A percentile compares a stretch with the other conserved stretches of the same genome.
These are phyloP conservation scores for Podargus strigoides DNA, from an alignment of 2,797 vertebrate genomes.

Conservation along the genomic window DNA sequence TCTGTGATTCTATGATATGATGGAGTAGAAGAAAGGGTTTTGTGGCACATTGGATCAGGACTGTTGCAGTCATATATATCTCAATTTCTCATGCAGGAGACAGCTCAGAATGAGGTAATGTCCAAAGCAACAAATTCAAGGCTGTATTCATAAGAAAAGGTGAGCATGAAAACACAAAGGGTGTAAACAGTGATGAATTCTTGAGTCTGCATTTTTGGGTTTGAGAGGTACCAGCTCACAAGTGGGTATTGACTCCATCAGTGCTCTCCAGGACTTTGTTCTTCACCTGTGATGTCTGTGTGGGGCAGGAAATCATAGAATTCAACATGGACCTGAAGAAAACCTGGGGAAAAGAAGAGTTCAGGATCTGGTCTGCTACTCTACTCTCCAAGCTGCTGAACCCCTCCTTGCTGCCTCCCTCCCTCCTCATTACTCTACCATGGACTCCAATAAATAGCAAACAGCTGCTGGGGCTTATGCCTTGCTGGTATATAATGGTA, in stretches of 20 bases:
- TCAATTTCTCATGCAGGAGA: neutral
- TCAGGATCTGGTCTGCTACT: too few species aligned
- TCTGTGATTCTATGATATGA: too few species aligned
- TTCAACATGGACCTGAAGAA: neutral
- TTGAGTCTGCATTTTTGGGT: neutral
- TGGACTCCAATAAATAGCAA: slow-evolving; percentile 66
- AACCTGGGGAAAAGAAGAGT: neutral
- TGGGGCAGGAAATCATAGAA: neutral
- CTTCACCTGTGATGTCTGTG: neutral
- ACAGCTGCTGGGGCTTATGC: slow-evolving; percentile 68
- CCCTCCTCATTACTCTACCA: neutral
- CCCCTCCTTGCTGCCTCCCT: neutral
- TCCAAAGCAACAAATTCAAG: neutral
- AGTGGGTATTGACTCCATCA: too few species aligned
- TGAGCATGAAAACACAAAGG: neutral
- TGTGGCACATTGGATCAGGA: neutral
- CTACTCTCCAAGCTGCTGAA: neutral
- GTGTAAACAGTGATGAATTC: neutral
- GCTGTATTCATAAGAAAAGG: neutral
- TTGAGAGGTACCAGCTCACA: neutral
- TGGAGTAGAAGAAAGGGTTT: neutral
- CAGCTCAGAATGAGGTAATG: neutral
- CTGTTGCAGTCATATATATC: neutral
- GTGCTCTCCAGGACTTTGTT: neutral
- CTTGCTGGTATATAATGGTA: slow-evolving; percentile 44